Base-by-base conservation (phyloP, 2,797 vertebrate genomes). In the Alouatta caraya region DNA sequence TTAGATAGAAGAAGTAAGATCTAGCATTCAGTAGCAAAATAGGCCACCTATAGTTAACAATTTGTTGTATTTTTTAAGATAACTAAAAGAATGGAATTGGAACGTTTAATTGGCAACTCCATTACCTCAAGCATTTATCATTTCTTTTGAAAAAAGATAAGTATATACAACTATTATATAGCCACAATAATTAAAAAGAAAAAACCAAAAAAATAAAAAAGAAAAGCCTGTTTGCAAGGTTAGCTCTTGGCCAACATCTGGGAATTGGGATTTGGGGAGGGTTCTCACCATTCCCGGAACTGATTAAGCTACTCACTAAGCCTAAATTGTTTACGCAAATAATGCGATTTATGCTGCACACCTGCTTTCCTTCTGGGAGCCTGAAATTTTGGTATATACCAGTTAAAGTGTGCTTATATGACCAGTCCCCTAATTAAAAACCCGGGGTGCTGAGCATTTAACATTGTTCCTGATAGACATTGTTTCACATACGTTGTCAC, bases 351-450 rank as follows among this genome's bases (percentile, higher is more conserved):
- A 90, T 42, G 44, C 11, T 91, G 3, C 85, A 88, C 8, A 93
- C 24, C 10, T 83, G 28, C 39, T 89, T 73, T 96, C 37, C 37
- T 94, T 86, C 33, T 42, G 4, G 24, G 22, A 93, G 19, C 88
- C 46, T 93, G 48, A 86, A 96, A 70, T 94, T 88, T 92, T 94
- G 37, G n/a, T 70, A 91, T 42, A 22, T 59, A 73, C 9, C 7
- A 88, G 70, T 73, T 24, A 91, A 70, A 96, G 5, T 5, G 6
- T 91, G 2, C 30, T 55, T 79, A 73, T 37, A 57, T 57, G 61
- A 88, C 4, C 48, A 85, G 73, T 17, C 26, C 48, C 78, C 52
- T 64, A 57, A 67, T 76, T 84, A 91, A 89, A 88, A 94, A 48
- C 44, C 37, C 81, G 44, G 12, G 57, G 13, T 46, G 10, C 52